Conservation (phyloP, 2,797 vertebrate genomes). For the Micromesistius poutassou region DNA sequence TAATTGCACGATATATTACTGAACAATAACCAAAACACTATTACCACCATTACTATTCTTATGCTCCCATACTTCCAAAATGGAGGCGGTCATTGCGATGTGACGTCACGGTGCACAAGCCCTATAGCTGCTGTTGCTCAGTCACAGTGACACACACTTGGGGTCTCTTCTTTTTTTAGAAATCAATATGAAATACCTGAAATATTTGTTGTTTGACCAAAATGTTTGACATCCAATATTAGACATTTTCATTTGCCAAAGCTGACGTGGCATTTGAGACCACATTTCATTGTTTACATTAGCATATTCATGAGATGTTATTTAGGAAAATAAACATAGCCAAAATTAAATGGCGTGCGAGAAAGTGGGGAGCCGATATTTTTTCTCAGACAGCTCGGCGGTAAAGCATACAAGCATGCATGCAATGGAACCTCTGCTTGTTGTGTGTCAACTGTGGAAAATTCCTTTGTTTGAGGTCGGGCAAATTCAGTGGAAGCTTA, state of each 20-base stretch:
- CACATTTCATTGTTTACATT: slow-evolving; percentile 6
- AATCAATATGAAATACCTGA: neutral
- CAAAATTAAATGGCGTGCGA: neutral
- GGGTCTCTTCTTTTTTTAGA: neutral
- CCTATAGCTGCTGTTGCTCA: no score
- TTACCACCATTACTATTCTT: no score
- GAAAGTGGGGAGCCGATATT: neutral
- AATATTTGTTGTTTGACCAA: neutral
- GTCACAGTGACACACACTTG: neutral
- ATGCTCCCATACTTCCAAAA: no score
- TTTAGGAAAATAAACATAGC: slow-evolving; percentile 10
- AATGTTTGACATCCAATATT: neutral
- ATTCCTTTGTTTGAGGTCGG: slow-evolving; percentile 13
- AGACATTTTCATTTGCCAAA: neutral
- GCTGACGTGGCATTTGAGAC: slow-evolving; percentile 6
- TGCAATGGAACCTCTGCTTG: slow-evolving; percentile 42
- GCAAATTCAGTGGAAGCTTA: slow-evolving; percentile 3
- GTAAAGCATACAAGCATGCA: slow-evolving; percentile 38
- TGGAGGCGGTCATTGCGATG: no score
- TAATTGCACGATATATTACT: no score
- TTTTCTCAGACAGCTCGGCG: slow-evolving; percentile 2
- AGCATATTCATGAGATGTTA: slow-evolving; percentile 17
- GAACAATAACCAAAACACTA: no score
- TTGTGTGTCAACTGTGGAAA: slow-evolving; percentile 20
- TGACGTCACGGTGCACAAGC: no score